A percentile compares a stretch with the other conserved stretches of the same genome.
Conservation (phyloP, 2,888 invertebrate species). For the Chymomyza procnemis region DNA sequence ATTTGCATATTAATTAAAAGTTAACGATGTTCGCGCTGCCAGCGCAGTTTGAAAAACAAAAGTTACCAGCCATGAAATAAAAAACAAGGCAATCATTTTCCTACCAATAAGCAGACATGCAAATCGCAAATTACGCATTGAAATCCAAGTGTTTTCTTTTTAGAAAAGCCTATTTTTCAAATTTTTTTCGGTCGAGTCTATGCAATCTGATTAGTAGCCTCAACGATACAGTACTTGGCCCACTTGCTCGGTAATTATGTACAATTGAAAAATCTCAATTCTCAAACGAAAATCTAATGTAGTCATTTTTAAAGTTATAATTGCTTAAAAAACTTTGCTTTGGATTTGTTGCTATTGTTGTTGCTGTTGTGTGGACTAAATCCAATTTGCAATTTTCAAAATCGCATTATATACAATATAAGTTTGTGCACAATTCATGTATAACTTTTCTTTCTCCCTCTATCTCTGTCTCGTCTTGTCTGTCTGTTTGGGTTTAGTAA, state of each 20-base stretch:
- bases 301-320: constrained; percentile 54
- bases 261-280: constrained; percentile 4
- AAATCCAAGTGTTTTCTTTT: background rate
- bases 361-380: constrained; percentile 46
- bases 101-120: background rate
- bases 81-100: background rate
- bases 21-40: constrained; percentile 39
- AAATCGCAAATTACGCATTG: background rate
- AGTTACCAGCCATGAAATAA: constrained; percentile 5
- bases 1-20: constrained; percentile 73
- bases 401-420: constrained; percentile 40
- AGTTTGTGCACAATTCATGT: background rate
- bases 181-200: background rate
- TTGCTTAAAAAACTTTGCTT: constrained; percentile 59
- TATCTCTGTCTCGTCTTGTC: constrained; percentile 29
- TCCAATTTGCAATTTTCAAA: constrained; percentile 57
- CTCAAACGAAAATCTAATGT: background rate
- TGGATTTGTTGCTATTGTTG: constrained; percentile 33
- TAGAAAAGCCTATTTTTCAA: background rate
- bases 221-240: background rate
- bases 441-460: background rate
- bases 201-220: background rate
- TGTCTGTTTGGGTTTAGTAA: constrained; percentile 26
- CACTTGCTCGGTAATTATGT: constrained; percentile 29
- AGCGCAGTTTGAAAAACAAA: constrained; percentile 14